Evolutionary conservation across 2,113 vertebrate genomes (phyloP), one percentile per base, ranked within the genome.

Genomic region (Garra rufa): DNA sequence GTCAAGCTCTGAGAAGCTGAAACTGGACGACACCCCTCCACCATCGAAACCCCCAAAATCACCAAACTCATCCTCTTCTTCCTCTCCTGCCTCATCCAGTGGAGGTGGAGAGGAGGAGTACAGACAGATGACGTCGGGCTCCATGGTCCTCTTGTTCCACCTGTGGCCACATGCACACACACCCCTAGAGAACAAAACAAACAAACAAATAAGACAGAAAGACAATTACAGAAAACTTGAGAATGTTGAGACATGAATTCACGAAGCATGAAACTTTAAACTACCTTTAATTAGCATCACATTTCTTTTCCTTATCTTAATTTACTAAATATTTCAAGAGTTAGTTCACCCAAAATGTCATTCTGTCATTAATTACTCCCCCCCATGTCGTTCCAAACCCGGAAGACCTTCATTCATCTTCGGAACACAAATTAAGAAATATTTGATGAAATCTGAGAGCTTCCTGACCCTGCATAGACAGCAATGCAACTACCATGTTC

Each of bases 41-140:
- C 92, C 92, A 81, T 95, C 93, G 92, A 97, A 96, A 8, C 94
- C 95, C 85, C 96, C 96, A 81, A 97, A 97, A 83, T 96, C 95
- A 81, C 96, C 95, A 90, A 98, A 99, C 85, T 97, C 97, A 0
- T 97, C 96, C 0, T 97, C 97, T 0, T 98, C 96, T 59, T 96
- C 95, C 57, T 96, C 95, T 0, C 95, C 94, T 87, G 94, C 95
- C 74, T 95, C 96, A 83, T 96, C 96, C 84, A 97, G 90, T 1
- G 94, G 96, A 80, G 96, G 96, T 2, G 96, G 96, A 57, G 96
- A 96, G 59, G 96, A 96, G 86, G 97, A 95, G 83, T 96, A 96
- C 91, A 97, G 94, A 88, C 93, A 95, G 89, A 96, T 95, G 84
- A 97, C 91, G 83, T 96, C 95, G 84, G 97, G 95, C 93, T 99